Evolutionary conservation across 2,113 vertebrate species (phyloP), one percentile per base, ranked within the genome.

Genomic region (Scomber colias): DNA sequence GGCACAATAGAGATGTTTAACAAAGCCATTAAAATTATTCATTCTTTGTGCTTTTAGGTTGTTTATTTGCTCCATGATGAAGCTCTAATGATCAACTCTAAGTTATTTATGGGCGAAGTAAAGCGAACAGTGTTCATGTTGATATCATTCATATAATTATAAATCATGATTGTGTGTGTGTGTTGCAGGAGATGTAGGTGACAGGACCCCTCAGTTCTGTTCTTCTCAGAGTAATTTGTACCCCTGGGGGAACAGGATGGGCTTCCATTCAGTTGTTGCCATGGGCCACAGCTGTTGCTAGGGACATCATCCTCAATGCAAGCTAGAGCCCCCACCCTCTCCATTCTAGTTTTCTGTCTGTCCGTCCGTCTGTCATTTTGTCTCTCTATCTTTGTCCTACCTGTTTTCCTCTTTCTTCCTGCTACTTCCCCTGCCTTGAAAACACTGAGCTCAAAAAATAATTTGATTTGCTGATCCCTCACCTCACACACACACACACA

Each of bases 221-320:
- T 64, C 35, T 9, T 74, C 19, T 49, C 19, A 67, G 45, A 79
- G 68, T 73, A 59, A 71, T 83, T 73, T 73, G 62, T 57, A 75
- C 27, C 75, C 79, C 73, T 50, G 30, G 31, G 51, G 79, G 56
- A 81, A 72, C 49, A 62, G 64, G 49, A 81, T 30, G 59, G 53
- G 70, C 57, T 66, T 81, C 81, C 65, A 87, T 90, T 90, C 77
- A 81, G 65, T 68, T 62, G 77, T 85, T 90, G 81, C 84, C 65
- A 90, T 78, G 82, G 89, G 80, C 70, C 79, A 82, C 81, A 87
- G 85, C 85, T 91, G 86, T 92, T 93, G 90, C 78, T 79, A 86
- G 40, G 81, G 80, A 85, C 75, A 85, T 78, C 75, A 74, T 85
- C 81, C 66, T 80, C 61, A 60, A 46, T 61, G 81, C 75, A 77